Evolutionary conservation across 2,113 vertebrate species (phyloP), one percentile per base, ranked within the genome.

Genomic region (Glaucidium brasilianum): DNA sequence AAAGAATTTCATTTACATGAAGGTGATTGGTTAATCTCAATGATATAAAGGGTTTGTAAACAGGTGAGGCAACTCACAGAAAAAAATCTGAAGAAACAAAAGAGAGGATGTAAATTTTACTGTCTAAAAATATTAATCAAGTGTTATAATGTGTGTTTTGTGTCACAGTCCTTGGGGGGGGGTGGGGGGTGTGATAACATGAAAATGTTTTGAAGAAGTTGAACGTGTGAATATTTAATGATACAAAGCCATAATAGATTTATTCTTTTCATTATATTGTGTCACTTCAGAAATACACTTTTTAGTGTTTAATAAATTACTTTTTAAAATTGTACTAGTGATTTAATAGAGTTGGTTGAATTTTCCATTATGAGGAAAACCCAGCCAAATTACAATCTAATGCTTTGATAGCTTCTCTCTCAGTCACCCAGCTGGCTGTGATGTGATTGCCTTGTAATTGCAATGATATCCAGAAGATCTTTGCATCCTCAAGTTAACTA

Each of bases 61-160:
- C 12, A 20, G 25, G 8, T 0, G 3, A 32, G 11, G 37, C 39
- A 8, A 53, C 3, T 59, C 17, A 41, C 37, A 64, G 35, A 6
- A 50, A 82, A 80, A 30, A 53, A 49, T 20, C 21, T 43, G 14
- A n/a, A 55, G 49, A 64, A 92, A 58, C 17, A 67, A 27, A 73
- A 82, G 27, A 49, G 11, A 78, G 20, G 4, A 35, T 29, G 4
- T 12, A 79, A 41, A 86, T 60, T 66, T 79, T 34, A 11, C 14
- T 69, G 30, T 10, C 14, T 15, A 49, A 30, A 58, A 18, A 85
- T 55, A 22, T 15, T 34, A 60, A n/a, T 6, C 22, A 37, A 53
- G 17, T 19, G 16, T 53, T 89, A 41, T 2, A 56, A 15, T 34
- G 14, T 0, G 1, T 74, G 11, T 12, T 77, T 15, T 68, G 12